phyloP scores from a whole-genome alignment of 2,113 vertebrate genomes.

The Cavia porcellus region DNA sequence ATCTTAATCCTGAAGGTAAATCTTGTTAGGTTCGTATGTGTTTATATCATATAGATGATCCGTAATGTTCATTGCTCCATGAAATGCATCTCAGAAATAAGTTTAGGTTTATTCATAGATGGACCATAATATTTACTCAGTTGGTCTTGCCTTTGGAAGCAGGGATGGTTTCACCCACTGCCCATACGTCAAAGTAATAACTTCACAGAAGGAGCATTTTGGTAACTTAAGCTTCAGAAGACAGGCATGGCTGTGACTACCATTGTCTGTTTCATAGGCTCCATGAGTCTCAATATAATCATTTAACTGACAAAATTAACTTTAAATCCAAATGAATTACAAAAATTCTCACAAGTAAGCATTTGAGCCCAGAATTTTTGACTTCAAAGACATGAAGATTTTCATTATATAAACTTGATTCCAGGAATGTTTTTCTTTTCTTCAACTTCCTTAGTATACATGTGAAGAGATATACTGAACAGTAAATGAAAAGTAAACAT shows the following conservation, averaged over 20 bases:
- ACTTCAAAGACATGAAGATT: neutral
- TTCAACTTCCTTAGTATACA: neutral
- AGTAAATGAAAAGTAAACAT: neutral
- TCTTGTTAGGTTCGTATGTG: neutral
- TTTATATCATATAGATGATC: neutral
- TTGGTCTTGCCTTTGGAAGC: conserved; percentile 32
- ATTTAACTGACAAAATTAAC: conserved; percentile 39
- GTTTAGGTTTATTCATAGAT: neutral
- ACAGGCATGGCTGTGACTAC: neutral
- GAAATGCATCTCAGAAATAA: neutral
- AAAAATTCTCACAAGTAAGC: neutral
- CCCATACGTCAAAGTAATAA: neutral
- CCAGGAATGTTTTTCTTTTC: neutral
- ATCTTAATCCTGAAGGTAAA: neutral
- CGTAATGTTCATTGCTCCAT: neutral
- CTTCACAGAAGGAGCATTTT: neutral
- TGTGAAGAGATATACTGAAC: neutral
- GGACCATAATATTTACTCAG: neutral
- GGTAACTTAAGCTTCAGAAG: neutral
- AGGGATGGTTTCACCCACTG: neutral
- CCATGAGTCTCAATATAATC: neutral
- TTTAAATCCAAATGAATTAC: neutral
- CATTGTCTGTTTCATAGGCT: neutral
- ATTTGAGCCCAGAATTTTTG: conserved; percentile 22
- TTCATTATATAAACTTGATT: neutral